These are phyloP conservation scores for Sarcophaga bullata DNA, from an alignment of 1,140 invertebrate genomes.

Conservation along the genomic window DNA sequence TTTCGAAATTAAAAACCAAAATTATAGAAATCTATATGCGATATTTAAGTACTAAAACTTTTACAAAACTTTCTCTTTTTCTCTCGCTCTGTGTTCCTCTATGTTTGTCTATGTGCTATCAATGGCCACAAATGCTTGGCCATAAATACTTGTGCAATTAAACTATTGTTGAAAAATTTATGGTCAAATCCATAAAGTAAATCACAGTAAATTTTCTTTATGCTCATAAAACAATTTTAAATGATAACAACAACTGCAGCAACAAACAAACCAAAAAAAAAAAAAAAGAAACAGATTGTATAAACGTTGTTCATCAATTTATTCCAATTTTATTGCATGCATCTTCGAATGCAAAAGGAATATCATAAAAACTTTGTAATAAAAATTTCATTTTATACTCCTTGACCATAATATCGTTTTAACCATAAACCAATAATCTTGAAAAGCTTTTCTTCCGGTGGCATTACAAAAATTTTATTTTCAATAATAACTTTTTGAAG, in stretches of 20 bases:
- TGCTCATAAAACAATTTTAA: not conserved
- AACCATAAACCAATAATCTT: slow-evolving; percentile 18
- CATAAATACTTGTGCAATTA: slow-evolving; percentile 24
- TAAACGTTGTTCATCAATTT: not conserved
- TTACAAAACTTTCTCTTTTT: no score
- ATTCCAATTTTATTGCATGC: not conserved
- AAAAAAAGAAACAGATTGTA: no score
- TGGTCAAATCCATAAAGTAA: slow-evolving; percentile 5
- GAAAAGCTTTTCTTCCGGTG: not conserved
- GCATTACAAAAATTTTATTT: not conserved
- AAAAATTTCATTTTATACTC: not conserved
- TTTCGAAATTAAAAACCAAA: no score
- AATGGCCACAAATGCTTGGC: not conserved
- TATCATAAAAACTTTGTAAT: not conserved
- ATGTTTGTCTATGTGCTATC: not conserved
- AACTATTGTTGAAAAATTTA: no score
- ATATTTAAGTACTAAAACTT: no score
- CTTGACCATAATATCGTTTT: not conserved
- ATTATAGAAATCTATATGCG: no score
- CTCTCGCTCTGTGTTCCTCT: no score
- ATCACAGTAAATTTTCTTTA: not conserved
- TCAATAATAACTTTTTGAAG: not conserved
- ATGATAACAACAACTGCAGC: no score
- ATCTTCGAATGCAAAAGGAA: not conserved
- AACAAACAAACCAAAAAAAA: no score